Evolutionary conservation across 2,113 vertebrate species (phyloP).

Genomic region (Cercocebus atys): DNA sequence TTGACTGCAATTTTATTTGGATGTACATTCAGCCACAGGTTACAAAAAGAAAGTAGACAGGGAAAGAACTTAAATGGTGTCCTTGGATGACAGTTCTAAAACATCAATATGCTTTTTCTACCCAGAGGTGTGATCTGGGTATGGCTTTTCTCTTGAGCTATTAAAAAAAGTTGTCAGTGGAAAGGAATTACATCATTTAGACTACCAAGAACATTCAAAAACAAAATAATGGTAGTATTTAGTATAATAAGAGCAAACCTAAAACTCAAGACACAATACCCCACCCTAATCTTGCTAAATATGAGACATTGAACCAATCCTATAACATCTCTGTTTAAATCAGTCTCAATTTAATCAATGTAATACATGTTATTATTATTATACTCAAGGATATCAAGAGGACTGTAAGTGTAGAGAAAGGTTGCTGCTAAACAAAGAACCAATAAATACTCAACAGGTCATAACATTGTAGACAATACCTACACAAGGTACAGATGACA

Average conservation of each 20-base stretch:
- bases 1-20: not conserved
- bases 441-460: not conserved
- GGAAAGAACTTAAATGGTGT: not conserved
- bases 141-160: not conserved
- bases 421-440: not conserved
- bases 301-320: not conserved
- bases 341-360: not conserved
- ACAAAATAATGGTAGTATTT: not conserved
- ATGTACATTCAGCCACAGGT: not conserved
- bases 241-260: not conserved
- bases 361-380: not conserved
- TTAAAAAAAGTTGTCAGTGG: not conserved
- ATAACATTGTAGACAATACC: not conserved
- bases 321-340: not conserved
- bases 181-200: not conserved
- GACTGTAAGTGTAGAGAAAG: not conserved
- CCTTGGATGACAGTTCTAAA: not conserved
- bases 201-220: not conserved
- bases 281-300: slow-evolving; percentile 16
- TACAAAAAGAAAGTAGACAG: not conserved
- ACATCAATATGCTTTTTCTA: not conserved
- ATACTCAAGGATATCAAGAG: not conserved
- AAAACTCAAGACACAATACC: not conserved
- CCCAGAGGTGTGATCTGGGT: not conserved
- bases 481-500: not conserved